Evolutionary conservation across 2,113 vertebrate species (phyloP), one percentile per base, ranked within the genome.

Genomic region (pig (Sus scrofa)): DNA sequence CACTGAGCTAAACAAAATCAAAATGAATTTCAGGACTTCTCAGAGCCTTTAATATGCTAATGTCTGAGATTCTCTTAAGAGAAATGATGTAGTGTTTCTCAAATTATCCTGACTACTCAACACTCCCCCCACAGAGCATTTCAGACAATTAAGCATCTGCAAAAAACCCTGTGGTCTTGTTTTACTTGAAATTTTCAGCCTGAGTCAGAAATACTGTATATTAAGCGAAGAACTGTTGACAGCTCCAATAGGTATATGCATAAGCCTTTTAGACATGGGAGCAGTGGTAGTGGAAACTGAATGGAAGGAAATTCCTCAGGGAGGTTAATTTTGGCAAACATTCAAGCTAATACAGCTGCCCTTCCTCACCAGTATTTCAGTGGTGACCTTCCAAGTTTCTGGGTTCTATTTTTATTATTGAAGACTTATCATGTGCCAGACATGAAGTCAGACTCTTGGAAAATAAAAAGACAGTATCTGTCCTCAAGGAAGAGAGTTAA

Each of bases 391-490:
- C 65, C 93, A 94, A 74, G 86, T 83, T 89, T 84, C 63, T 84
- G 81, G 70, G 63, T 88, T 95, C 88, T 95, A 30, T 90, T 60
- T 95, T 94, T 97, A 73, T 85, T 90, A 77, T 92, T 81, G 74
- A 86, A 15, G 77, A 50, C 39, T 71, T 95, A 89, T 32, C 81
- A 84, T 6, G 22, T 92, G 58, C 84, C 86, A 95, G 74, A 88
- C 37, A 62, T 68, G 71, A 81, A 91, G 73, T 89, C 54, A 93
- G 85, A 85, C 37, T 94, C 89, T 78, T 91, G 24, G 84, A 92
- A 93, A 94, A 86, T 58, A 58, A 67, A 90, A 74, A 39, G 52
- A 92, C 18, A 56, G 84, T 68, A 60, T 60, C 84, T 77, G 19
- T 58, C n/a, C 39, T 96, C 63, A 81, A 37, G 62, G 60, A 86